Evolutionary conservation across 2,113 vertebrate species (phyloP).

Genomic region (Choloepus hoffmanni): DNA sequence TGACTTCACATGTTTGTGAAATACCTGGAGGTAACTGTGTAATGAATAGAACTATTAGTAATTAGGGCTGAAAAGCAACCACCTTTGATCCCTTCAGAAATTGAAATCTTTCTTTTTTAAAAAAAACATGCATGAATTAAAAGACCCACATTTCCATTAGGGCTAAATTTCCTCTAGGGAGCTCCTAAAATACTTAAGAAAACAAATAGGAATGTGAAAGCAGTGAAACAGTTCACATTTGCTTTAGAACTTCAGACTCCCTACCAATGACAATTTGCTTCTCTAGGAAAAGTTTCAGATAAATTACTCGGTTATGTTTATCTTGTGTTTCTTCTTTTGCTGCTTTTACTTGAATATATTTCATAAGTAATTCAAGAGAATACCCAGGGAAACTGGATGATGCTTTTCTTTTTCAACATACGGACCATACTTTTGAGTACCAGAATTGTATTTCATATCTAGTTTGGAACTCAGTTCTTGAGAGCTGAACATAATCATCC

Average conservation of each 20-base stretch:
- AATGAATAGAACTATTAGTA: neutral
- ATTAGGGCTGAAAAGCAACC: neutral
- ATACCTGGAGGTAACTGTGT: neutral
- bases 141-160: neutral
- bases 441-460: slow-evolving; percentile 80
- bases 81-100: neutral
- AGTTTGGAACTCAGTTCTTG: slow-evolving; percentile 72
- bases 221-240: slow-evolving; percentile 21
- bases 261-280: slow-evolving; percentile 20
- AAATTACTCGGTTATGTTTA: slow-evolving; percentile 12
- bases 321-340: slow-evolving; percentile 63
- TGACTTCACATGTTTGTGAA: neutral
- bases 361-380: slow-evolving; percentile 75
- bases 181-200: slow-evolving; percentile 18
- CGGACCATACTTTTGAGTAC: slow-evolving; percentile 54
- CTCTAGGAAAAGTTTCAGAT: neutral
- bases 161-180: neutral
- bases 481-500: slow-evolving; percentile 75
- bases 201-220: neutral
- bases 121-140: slow-evolving; percentile 27
- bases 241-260: slow-evolving; percentile 5
- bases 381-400: neutral
- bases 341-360: slow-evolving; percentile 69
- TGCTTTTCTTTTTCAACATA: slow-evolving; percentile 57
- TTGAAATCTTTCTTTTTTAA: neutral